A percentile compares a stretch with the other conserved stretches of the same genome.
Evolutionary conservation across 2,113 vertebrate species (phyloP).

Genomic region (Tichodroma muraria): DNA sequence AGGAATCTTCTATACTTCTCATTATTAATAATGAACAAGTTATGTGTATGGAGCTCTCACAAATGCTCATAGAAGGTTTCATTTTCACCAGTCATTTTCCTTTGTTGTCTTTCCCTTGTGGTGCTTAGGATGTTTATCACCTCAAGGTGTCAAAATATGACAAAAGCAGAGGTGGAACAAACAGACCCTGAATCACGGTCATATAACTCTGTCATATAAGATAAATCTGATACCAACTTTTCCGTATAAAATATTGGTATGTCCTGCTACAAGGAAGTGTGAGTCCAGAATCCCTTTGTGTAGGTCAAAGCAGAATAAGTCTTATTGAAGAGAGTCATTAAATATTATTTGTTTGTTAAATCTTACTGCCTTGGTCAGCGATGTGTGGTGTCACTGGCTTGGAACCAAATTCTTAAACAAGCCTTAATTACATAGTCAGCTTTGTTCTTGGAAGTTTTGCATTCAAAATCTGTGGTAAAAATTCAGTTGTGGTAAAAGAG

Average conservation of each 20-base stretch:
- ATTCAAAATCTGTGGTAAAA: not conserved
- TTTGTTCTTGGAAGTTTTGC: not conserved
- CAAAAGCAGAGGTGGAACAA: not conserved
- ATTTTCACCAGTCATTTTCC: not conserved
- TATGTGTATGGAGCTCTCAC: not conserved
- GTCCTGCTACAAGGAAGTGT: not conserved
- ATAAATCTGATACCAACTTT: not conserved
- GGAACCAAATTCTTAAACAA: not conserved
- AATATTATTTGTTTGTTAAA: slow-evolving; percentile 14
- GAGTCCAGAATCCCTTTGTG: not conserved
- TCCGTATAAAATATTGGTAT: not conserved
- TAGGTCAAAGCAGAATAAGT: not conserved
- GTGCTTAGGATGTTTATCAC: not conserved
- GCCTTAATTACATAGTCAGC: not conserved
- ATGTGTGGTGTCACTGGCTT: not conserved
- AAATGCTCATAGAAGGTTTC: not conserved
- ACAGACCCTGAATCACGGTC: not conserved
- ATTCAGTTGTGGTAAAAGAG: not conserved
- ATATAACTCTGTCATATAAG: not conserved
- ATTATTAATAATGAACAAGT: not conserved
- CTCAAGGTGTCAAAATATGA: not conserved
- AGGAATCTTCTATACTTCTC: not conserved
- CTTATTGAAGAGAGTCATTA: not conserved
- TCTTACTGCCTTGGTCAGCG: not conserved
- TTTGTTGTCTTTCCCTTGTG: not conserved